These are phyloP conservation scores for Caenorhabditis sinica DNA, from an alignment of 2,888 invertebrate genomes.

Conservation along the genomic window DNA sequence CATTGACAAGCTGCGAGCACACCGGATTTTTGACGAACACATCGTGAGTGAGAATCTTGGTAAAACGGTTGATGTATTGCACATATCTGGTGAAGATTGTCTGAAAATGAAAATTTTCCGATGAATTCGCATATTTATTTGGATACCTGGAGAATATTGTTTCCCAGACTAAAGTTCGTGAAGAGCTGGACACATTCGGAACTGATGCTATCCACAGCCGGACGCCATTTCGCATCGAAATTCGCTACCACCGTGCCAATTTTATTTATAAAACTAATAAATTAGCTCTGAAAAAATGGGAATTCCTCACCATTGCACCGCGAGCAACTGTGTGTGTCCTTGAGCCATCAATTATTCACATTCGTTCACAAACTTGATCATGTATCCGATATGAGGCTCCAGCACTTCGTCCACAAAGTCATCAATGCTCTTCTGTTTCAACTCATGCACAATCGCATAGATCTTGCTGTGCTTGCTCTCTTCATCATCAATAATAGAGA, in stretches of 20 bases:
- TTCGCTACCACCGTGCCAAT: constrained; percentile 92
- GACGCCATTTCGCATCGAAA: constrained; percentile 96
- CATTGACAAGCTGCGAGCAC: constrained; percentile 93
- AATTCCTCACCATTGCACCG: constrained; percentile 84
- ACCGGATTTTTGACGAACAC: constrained; percentile 84
- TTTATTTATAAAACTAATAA: constrained; percentile 84
- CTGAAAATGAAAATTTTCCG: too few species aligned
- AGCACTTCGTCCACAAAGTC: constrained; percentile 87
- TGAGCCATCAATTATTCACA: constrained; percentile 90
- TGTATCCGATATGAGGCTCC: constrained; percentile 87
- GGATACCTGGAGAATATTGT: constrained; percentile 92
- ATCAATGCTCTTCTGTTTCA: constrained; percentile 88
- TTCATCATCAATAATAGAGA: constrained; percentile 88
- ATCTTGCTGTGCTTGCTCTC: constrained; percentile 97
- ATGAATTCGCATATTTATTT: too few species aligned
- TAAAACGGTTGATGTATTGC: constrained; percentile 97
- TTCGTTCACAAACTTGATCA: constrained; percentile 97
- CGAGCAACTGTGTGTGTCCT: constrained; percentile 86
- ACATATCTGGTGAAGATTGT: constrained; percentile 95
- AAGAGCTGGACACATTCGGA: constrained; percentile 95
- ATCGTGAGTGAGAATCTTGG: constrained; percentile 92
- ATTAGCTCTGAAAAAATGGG: neutral
- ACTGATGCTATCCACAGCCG: constrained; percentile 95
- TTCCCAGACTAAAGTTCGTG: constrained; percentile 96
- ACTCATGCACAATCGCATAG: constrained; percentile 94